Evolutionary conservation across 1,140 invertebrate genomes (phyloP), one percentile per base, ranked within the genome.

Genomic region (Bombus fervidus): DNA sequence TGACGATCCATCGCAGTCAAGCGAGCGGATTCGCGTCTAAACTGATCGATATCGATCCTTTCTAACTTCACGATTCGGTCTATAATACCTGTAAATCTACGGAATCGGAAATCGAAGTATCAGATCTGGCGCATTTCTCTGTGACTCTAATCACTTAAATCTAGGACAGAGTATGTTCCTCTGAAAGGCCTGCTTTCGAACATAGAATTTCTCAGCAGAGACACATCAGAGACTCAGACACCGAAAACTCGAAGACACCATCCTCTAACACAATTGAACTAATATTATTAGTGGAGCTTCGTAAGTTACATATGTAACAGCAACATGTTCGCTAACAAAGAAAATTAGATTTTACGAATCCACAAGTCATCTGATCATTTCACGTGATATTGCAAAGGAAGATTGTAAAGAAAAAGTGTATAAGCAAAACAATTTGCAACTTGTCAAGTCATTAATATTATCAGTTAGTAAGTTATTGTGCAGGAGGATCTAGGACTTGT

Each of bases 1-100:
- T 83, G 89, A 91, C 85, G 87, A 91, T 87, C 76, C 85, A 31
- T 89, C 75, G 64, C 64, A 73, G 80, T 41, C 81, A 66, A 39
- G 37, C 3, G 66, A 81, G 39, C 22, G 47, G 9, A 76, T 89
- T 81, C 68, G 41, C 81, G 77, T 57, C 73, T 79, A 57, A 68
- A 68, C 25, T 66, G 80, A 87, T 62, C 87, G 83, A 69, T 37
- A 28, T 59, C 28, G n/a, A 34, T 79, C 66, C 31, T 66, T 62
- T 53, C 22, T 53, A 75, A 22, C 22, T 34, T 34, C n/a, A 12
- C 73, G 10, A 39, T 8, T 13, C 12, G n/a, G 1, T 25, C 68
- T 25, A 69, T 9, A 22, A 37, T 37, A 10, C 3, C 9, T 9
- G 8, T 22, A 74, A 53, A 31, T 9, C n/a, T 41, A 22, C 6